Evolutionary conservation across 1,140 invertebrate species (phyloP).

Genomic region (Pentalonia nigronervosa): DNA sequence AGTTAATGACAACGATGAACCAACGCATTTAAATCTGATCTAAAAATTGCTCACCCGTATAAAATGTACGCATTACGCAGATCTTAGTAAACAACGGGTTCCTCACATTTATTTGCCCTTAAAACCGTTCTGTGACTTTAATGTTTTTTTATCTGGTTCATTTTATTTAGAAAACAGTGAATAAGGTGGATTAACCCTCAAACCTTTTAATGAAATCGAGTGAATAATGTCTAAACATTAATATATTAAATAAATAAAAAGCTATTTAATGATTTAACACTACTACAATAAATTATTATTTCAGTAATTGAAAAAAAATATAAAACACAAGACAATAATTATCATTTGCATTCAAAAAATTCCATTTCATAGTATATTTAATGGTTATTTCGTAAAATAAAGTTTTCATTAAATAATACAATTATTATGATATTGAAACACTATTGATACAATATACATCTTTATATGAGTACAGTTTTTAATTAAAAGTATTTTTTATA

Average conservation of each 20-base stretch:
- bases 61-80: background rate
- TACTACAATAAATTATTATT: slow-evolving; percentile 20
- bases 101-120: background rate
- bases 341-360: background rate
- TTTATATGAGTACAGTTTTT: background rate
- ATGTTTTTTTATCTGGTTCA: background rate
- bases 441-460: background rate
- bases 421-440: slow-evolving; percentile 5
- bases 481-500: background rate
- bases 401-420: background rate
- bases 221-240: slow-evolving; percentile 1
- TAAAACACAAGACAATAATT: background rate
- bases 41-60: background rate
- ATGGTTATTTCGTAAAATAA: background rate
- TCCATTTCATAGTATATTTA: background rate
- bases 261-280: slow-evolving; percentile 17
- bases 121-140: background rate
- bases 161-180: background rate
- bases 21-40: background rate
- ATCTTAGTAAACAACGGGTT: background rate
- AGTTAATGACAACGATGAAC: background rate
- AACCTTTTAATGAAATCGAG: background rate
- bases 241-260: background rate
- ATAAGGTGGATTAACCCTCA: background rate
- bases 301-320: background rate